phyloP scores from a whole-genome alignment of 1,140 invertebrate species.

The Drosophila virilis region DNA sequence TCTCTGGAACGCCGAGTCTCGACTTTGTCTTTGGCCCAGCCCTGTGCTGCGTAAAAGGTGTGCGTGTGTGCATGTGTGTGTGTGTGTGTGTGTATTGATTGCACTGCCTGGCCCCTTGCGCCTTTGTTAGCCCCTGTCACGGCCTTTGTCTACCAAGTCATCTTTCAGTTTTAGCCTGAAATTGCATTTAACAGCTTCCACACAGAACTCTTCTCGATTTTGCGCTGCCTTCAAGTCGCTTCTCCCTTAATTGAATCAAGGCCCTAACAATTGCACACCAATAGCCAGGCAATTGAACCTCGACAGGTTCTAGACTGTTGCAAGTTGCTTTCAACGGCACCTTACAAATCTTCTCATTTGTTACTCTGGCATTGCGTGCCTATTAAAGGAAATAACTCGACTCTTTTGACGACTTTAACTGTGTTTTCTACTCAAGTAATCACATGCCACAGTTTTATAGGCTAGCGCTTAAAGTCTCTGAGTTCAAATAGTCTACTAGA shows the following conservation, averaged over 20 bases:
- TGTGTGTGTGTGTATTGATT: conserved; percentile 28
- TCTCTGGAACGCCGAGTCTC: background rate
- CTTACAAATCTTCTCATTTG: too few relatives aligned
- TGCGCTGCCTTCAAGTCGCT: too few relatives aligned
- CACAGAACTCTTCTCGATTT: background rate
- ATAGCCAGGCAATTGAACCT: background rate
- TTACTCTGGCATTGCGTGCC: too few relatives aligned
- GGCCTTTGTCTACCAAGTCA: conserved; percentile 45
- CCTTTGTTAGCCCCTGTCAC: conserved; percentile 19
- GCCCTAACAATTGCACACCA: conserved; percentile 24
- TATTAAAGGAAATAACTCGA: too few relatives aligned
- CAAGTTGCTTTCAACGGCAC: background rate
- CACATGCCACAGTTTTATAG: too few relatives aligned
- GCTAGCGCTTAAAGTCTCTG: too few relatives aligned
- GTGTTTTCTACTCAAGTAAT: too few relatives aligned
- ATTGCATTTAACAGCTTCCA: conserved; percentile 44
- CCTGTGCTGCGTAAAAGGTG: conserved; percentile 7
- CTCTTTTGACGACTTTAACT: too few relatives aligned
- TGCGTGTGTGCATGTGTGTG: conserved; percentile 19
- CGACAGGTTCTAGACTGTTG: background rate
- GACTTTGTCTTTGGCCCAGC: conserved; percentile 35
- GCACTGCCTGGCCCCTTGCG: conserved; percentile 28
- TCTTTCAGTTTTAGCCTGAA: conserved; percentile 63
- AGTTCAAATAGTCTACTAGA: too few relatives aligned
- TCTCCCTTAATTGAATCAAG: conserved; percentile 60